Percentiles rank a stretch among this genome's conserved stretches.
phyloP scores from a whole-genome alignment of 2,888 invertebrate species.

The Nemapogon koenigi region DNA sequence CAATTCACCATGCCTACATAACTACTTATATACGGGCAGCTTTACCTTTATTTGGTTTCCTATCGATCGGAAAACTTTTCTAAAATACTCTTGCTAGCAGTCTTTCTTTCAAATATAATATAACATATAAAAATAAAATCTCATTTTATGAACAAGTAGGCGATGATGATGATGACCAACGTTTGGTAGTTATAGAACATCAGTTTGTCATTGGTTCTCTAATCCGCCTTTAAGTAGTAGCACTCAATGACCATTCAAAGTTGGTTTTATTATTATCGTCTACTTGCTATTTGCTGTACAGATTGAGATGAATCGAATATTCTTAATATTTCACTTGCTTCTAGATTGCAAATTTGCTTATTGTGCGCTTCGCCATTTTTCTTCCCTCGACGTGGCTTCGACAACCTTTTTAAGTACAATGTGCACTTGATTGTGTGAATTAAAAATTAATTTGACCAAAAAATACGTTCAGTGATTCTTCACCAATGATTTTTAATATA shows the following conservation, averaged over 20 bases:
- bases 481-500: constrained; percentile 60
- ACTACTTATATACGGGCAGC: no score
- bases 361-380: constrained; percentile 17
- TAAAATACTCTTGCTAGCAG: no score
- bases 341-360: constrained; percentile 5
- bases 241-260: constrained; percentile 2
- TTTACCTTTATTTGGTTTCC: no score
- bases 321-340: constrained; percentile 8
- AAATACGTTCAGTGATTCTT: constrained; percentile 51
- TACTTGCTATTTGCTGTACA: constrained; percentile 20
- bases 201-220: no score
- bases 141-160: no score
- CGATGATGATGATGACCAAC: no score
- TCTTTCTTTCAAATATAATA: no score
- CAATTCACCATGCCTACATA: no score
- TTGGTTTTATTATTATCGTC: constrained; percentile 14
- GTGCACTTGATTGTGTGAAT: constrained; percentile 51
- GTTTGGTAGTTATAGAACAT: no score
- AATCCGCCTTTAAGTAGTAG: constrained; percentile 7
- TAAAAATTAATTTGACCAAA: constrained; percentile 25
- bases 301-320: not conserved
- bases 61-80: no score
- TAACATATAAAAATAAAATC: no score
- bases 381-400: constrained; percentile 50
- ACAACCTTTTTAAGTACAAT: constrained; percentile 22